Evolutionary conservation across 2,888 invertebrate species (phyloP), one percentile per base, ranked within the genome.

Genomic region (Tipula unca): DNA sequence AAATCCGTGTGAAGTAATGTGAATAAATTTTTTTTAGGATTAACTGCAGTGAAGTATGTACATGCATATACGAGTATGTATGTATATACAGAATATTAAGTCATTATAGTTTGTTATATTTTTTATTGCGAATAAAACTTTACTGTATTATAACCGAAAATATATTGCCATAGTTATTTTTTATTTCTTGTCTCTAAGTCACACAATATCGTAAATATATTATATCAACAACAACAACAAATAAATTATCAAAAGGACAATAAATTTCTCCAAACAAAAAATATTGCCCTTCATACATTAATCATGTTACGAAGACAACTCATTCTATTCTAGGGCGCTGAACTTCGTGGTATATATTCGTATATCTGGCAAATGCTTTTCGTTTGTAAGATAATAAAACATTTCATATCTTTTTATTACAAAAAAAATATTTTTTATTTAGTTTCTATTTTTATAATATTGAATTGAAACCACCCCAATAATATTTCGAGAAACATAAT

Each of bases 401-500:
- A 69, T 69, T 69, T 69, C 69, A 25, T 69, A 69, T 69, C 20
- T 69, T 25, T 69, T 69, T 69, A 69, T 69, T 69, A 69, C 69
- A 20, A 69, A 25, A 69, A 69, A 25, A 6, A 10, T 69, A 17
- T 48, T 48, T 48, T 48, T 39, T 10, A 10, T 39, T 39, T 48
- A 48, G n/a, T 48, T 48, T 48, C 48, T 48, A 69, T 69, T 69
- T 69, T 69, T 25, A 25, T 25, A 13, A 69, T 69, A 69, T 69
- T 69, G 69, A 69, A 69, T 69, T 69, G 69, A 69, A 69, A 69
- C 69, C 69, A 69, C 69, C 69, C 69, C 69, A 69, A 69, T 69
- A 69, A 69, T 69, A 69, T 69, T 69, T 20, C 25, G 10, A 69
- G 69, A 69, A 69, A 69, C 13, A 69, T 69, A 69, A 69, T 69